Evolutionary conservation across 2,113 vertebrate genomes (phyloP), one percentile per base, ranked within the genome.

Genomic region (Anguilla japonica): DNA sequence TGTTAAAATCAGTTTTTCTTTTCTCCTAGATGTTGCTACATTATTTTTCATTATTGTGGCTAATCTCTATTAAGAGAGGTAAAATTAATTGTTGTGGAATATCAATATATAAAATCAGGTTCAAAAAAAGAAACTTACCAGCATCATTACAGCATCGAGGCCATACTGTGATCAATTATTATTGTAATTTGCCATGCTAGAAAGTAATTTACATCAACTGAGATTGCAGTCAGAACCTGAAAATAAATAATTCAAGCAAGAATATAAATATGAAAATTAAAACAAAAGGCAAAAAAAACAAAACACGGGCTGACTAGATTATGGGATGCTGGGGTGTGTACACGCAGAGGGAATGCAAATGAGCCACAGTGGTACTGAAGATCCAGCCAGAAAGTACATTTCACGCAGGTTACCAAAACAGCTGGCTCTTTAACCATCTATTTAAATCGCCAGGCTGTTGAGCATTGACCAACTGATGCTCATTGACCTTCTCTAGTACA

Each of bases 151-250:
- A 22, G 20, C 26, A 75, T 8, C 9, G n/a, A 34, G 71, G 71
- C 71, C 71, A 75, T 34, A 75, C 71, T 75, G 71, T 75, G 71
- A 75, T 75, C 71, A 75, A 81, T 81, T 43, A 46, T 41, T 41
- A 43, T 11, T 81, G 2, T 41, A 81, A 81, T 81, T 81, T 26
- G n/a, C 71, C 71, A 34, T 34, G 1, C 18, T 40, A 81, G 80
- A 20, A 81, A 41, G 80, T 26, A 34, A 43, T 81, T 41, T 46
- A 4, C 80, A 43, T 81, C 80, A 41, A 41, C 80, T 43, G 41
- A 43, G 40, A 46, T 43, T 1, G 40, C 9, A 81, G 20, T 15
- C 20, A 13, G 39, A 41, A 41, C 20, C 11, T 8, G 41, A 18
- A 81, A 22, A 5, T 11, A 81, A 81, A 81, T 41, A 43, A 41